phyloP scores from a whole-genome alignment of 2,888 invertebrate species.

The Drymonia ruficornis region DNA sequence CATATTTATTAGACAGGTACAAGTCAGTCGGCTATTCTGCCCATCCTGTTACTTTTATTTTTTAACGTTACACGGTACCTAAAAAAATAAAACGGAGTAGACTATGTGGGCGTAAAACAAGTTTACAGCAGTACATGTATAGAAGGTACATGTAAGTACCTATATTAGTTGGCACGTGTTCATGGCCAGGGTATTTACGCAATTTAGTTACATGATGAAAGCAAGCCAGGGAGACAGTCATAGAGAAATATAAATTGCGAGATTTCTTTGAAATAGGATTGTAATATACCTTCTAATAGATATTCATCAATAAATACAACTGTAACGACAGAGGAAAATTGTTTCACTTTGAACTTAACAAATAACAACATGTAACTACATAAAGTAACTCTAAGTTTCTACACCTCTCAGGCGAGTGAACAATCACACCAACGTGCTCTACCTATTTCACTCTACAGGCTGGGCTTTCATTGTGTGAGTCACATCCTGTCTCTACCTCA shows the following conservation, averaged over 20 bases:
- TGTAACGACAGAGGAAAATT: slow-evolving; percentile 9
- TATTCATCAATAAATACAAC: background rate
- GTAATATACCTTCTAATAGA: background rate
- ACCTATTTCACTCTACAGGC: slow-evolving; percentile 18
- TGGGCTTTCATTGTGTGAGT: slow-evolving; percentile 33
- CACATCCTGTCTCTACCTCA: slow-evolving; percentile 49
- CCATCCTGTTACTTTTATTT: slow-evolving; percentile 26
- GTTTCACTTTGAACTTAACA: slow-evolving; percentile 23
- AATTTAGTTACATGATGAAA: too few relatives aligned
- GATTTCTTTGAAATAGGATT: too few relatives aligned
- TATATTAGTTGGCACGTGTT: too few relatives aligned
- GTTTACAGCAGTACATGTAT: background rate
- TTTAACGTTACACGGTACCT: slow-evolving; percentile 2
- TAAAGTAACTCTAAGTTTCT: slow-evolving; percentile 24
- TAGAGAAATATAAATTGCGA: too few relatives aligned
- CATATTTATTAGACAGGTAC: slow-evolving; percentile 45
- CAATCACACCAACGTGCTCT: slow-evolving; percentile 38
- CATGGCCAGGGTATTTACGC: too few relatives aligned
- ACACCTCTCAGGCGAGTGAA: slow-evolving; percentile 41
- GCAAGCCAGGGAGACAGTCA: too few relatives aligned
- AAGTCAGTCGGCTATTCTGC: slow-evolving; percentile 16
- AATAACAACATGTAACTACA: slow-evolving; percentile 20
- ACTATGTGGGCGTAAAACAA: background rate
- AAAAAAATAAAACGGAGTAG: background rate
- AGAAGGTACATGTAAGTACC: too few relatives aligned